phyloP scores from a whole-genome alignment of 1,140 invertebrate genomes.

The Dryas iulia region DNA sequence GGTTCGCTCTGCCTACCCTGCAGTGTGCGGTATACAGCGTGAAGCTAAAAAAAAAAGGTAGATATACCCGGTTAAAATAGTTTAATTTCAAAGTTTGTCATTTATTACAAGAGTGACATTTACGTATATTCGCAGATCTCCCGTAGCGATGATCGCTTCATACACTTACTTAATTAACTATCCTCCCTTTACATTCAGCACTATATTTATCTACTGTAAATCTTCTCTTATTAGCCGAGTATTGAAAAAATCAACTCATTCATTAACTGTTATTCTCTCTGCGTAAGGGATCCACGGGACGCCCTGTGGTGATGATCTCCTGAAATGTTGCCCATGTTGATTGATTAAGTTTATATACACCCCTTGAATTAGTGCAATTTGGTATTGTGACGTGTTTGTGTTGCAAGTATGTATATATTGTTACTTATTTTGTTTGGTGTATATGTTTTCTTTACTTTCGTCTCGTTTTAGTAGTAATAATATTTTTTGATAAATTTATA shows the following conservation, averaged over 20 bases:
- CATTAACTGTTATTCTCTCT: conserved; percentile 33
- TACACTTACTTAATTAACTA: neutral
- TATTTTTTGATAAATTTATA: no score
- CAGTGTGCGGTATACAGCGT: no score
- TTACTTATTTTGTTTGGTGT: no score
- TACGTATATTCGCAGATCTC: neutral
- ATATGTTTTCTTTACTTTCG: no score
- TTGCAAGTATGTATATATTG: no score
- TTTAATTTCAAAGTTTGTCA: no score
- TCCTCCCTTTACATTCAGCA: neutral
- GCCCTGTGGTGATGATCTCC: conserved; percentile 43
- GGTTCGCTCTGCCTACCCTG: no score
- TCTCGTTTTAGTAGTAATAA: no score
- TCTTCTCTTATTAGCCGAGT: neutral
- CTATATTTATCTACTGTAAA: neutral
- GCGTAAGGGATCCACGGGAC: conserved; percentile 32
- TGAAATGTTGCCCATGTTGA: conserved; percentile 35
- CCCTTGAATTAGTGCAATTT: conserved; percentile 29
- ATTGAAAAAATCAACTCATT: conserved; percentile 31
- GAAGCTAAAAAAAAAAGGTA: no score
- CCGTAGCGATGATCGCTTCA: neutral
- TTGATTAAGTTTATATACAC: conserved; percentile 32
- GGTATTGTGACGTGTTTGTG: conserved; percentile 27
- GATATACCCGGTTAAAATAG: no score
- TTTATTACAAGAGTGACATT: no score